Evolutionary conservation across 2,113 vertebrate species (phyloP), one percentile per base, ranked within the genome.

Genomic region (Nibea albiflora): DNA sequence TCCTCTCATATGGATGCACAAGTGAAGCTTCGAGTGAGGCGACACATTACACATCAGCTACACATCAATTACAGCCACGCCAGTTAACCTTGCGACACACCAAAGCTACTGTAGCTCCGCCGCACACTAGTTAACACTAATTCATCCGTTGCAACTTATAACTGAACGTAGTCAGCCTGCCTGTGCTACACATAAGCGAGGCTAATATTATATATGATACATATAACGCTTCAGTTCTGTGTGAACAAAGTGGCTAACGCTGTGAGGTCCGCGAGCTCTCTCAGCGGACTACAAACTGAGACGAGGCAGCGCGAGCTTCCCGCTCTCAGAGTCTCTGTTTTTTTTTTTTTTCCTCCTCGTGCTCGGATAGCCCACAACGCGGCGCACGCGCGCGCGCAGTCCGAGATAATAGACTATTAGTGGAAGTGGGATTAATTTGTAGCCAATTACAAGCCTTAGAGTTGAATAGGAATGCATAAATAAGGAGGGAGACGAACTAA

Each of bases 401-500:
- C 52, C 46, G 85, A 95, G 95, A 94, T 94, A 93, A 92, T 94
- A 94, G 95, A 87, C 95, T 92, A 94, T 95, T 95, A 95, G 89
- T 91, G 93, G 93, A 94, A 91, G 76, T 94, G 94, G 95, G 94
- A 96, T 96, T 97, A 94, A 96, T 96, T 96, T 96, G 96, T 96
- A 97, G 95, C 96, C 97, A 97, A 96, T 97, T 97, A 96, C 95
- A 94, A 92, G 31, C 89, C 89, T 76, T 74, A 81, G 74, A 89
- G 94, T 89, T 95, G 95, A 97, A 96, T 96, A 95, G 94, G 92
- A 94, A 94, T 91, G 93, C 94, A 94, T 96, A 96, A 95, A 96
- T 95, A 96, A 85, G 69, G 81, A 84, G 54, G 56, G 53, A 50
- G 26, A 6, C 3, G 17, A 7, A 46, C 60, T 42, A 69, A 7